Evolutionary conservation across 2,113 vertebrate species (phyloP).

Genomic region (Seriola aureovittata): DNA sequence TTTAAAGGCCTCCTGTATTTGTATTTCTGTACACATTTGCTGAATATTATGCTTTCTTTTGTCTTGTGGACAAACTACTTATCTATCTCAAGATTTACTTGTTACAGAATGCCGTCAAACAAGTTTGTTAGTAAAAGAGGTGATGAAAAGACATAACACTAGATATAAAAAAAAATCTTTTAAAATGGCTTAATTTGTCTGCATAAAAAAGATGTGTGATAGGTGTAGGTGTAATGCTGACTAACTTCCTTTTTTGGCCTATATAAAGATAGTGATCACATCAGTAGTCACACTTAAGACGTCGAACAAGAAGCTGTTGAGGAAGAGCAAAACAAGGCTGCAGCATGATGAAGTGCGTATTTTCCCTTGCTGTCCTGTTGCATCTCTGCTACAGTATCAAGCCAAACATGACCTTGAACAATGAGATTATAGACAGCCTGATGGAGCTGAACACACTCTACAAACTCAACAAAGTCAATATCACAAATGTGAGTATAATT

Average conservation of each 20-base stretch:
- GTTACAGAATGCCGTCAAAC: neutral
- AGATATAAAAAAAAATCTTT: too few relatives aligned
- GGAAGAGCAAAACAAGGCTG: neutral
- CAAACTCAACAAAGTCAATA: accelerated
- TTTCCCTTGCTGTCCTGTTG: conserved; percentile 50
- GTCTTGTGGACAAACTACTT: neutral
- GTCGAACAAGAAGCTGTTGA: neutral
- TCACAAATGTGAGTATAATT: conserved; percentile 59
- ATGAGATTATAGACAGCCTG: accelerated
- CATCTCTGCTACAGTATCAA: neutral
- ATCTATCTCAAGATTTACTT: too few relatives aligned
- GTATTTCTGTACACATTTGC: neutral
- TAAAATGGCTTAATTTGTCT: too few relatives aligned
- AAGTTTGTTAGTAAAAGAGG: neutral
- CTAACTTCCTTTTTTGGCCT: conserved; percentile 46
- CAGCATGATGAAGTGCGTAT: conserved; percentile 52
- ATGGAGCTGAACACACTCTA: accelerated
- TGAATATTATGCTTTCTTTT: neutral
- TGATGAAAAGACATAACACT: neutral
- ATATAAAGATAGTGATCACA: conserved; percentile 45
- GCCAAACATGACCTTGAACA: neutral
- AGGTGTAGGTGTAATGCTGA: neutral
- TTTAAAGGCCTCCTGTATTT: neutral
- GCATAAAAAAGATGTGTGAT: too few relatives aligned
- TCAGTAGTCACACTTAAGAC: neutral